A percentile compares a stretch with the other conserved stretches of the same genome.
Evolutionary conservation across 2,888 invertebrate species (phyloP).

Genomic region (Polydrusus pterygomalis): DNA sequence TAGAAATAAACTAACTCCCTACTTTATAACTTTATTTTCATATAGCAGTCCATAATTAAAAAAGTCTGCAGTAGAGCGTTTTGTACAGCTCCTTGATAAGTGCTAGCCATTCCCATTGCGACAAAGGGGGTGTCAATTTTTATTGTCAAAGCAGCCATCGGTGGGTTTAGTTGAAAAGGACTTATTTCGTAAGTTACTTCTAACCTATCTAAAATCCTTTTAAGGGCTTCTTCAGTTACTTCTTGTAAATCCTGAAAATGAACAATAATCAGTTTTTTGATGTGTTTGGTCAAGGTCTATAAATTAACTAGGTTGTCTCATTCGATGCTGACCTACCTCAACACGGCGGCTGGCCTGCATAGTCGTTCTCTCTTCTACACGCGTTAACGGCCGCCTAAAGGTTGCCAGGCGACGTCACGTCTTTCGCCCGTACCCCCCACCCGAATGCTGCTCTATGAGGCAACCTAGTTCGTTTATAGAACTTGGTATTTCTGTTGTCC

Average conservation of each 20-base stretch:
- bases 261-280: neutral
- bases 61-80: conserved; percentile 57
- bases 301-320: too few species aligned
- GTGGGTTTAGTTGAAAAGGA: conserved; percentile 59
- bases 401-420: too few species aligned
- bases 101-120: conserved; percentile 49
- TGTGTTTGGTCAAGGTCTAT: too few species aligned
- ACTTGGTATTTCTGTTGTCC: too few species aligned
- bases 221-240: conserved; percentile 59
- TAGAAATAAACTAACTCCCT: neutral
- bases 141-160: conserved; percentile 58
- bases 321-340: too few species aligned
- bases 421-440: too few species aligned
- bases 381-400: too few species aligned
- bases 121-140: conserved; percentile 64
- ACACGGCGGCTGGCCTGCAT: too few species aligned
- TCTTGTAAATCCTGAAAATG: conserved; percentile 61
- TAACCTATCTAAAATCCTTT: conserved; percentile 60
- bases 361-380: too few species aligned
- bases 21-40: conserved; percentile 46
- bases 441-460: too few species aligned
- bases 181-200: conserved; percentile 60
- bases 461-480: too few species aligned
- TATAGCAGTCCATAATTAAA: conserved; percentile 55
- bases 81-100: conserved; percentile 55